Base-by-base conservation (phyloP, 2,888 invertebrate genomes). In the Dicyrtomina minuta region DNA sequence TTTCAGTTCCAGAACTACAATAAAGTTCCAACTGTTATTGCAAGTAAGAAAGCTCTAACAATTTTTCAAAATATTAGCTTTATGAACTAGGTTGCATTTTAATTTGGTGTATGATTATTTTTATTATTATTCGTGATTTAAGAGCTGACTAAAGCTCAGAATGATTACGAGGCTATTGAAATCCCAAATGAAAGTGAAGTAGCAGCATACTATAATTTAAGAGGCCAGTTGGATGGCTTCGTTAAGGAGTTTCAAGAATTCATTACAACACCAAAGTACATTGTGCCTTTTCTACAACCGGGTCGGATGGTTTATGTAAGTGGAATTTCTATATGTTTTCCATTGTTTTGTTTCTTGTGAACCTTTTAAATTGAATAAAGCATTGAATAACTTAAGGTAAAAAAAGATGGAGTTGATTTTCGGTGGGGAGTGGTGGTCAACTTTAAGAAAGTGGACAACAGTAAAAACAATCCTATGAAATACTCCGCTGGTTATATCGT, bases 1-100 rank as follows among this genome's bases (percentile, higher is more conserved):
- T 96, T 90, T 83, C 99, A 99, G 83, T 99, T 99, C 81, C 99
- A 99, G 84, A 99, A 98, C 84, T 97, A 96, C 83, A 89, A 96
- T 0, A 87, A 90, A 17, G 93, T 99, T 79, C 99, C 99, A 0
- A 89, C 89, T 53, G 86, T 97, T 15, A 89, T 91, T 80, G 89
- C 93, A 75, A 88, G 94, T 93, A 83, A 85, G 88, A 1, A n/a
- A n/a, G 8, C 8, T 55, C 24, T 24, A 13, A 56, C 3, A 22
- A n/a, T 15, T 6, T 56, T 22, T 15, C 8, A 3, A 26, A 3
- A 22, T n/a, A 5, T 26, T 3, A n/a, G 27, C 39, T 55, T 55
- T 15, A 2, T 51, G 17, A 51, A n/a, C 15, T 55, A 5, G 5
- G 2, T 6, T 41, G 41, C 24, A 24, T 41, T 43, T 53, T 53